Percentiles rank a stretch among this genome's conserved stretches.
Conservation (phyloP, 2,113 vertebrate species). For the Cercocebus atys region DNA sequence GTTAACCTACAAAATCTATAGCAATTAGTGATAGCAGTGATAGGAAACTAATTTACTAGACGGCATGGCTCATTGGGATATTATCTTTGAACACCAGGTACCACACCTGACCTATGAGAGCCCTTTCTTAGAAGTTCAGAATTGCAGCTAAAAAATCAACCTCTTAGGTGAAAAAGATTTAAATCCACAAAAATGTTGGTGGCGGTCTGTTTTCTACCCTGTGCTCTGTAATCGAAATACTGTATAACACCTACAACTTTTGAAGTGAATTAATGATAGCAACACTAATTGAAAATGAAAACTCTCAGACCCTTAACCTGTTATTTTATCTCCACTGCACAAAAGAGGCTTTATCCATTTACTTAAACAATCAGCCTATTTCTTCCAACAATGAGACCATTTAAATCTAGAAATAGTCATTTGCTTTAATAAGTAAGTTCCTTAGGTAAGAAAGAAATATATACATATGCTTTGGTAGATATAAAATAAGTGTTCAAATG, state of each 20-base stretch:
- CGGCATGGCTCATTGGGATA: neutral
- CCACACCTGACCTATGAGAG: neutral
- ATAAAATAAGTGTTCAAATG: conserved; percentile 1
- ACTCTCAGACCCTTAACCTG: neutral
- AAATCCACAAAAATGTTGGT: neutral
- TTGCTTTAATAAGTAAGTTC: neutral
- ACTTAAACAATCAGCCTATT: neutral
- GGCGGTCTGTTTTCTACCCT: neutral
- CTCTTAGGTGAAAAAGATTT: neutral
- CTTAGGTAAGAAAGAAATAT: neutral
- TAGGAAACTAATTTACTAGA: neutral
- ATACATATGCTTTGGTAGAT: neutral
- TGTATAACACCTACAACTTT: neutral
- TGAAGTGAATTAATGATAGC: neutral
- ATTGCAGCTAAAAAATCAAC: neutral
- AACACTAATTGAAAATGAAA: neutral
- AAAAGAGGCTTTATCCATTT: neutral
- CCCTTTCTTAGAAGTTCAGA: neutral
- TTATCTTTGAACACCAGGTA: neutral
- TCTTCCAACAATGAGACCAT: neutral
- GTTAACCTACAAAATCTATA: neutral
- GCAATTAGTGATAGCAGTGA: neutral
- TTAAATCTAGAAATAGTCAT: neutral
- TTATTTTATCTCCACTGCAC: neutral
- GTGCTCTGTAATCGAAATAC: neutral